Evolutionary conservation across 2,888 invertebrate species (phyloP).

Genomic region (Troides helena): DNA sequence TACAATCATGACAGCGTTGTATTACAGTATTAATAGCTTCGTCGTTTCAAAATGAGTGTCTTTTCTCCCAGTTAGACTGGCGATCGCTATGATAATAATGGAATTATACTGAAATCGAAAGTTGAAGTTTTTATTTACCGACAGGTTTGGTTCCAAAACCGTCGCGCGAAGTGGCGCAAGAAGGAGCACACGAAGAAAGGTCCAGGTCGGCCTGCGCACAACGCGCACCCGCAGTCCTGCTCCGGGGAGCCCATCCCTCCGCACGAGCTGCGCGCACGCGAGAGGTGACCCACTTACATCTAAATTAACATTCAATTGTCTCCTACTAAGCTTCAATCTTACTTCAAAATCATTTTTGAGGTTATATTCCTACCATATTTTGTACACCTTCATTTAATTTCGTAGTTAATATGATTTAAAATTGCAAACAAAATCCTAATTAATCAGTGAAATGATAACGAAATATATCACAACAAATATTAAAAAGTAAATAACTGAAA

Average conservation of each 20-base stretch:
- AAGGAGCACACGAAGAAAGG: slow-evolving; percentile 99
- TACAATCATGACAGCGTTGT: too few species aligned
- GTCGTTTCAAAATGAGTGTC: too few species aligned
- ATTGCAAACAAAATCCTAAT: too few species aligned
- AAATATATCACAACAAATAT: too few species aligned
- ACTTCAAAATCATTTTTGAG: too few species aligned
- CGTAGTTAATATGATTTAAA: too few species aligned
- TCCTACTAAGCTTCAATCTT: too few species aligned
- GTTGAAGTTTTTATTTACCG: slow-evolving; percentile 19
- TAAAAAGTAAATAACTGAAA: too few species aligned
- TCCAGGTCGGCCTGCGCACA: slow-evolving; percentile 98
- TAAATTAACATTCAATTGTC: not conserved
- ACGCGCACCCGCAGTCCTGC: slow-evolving; percentile 98
- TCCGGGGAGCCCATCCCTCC: slow-evolving; percentile 98
- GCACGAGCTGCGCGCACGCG: slow-evolving; percentile 91
- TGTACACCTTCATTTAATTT: too few species aligned
- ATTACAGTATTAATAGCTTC: too few species aligned
- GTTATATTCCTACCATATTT: too few species aligned
- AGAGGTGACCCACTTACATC: slow-evolving; percentile 80
- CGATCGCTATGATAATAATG: not conserved
- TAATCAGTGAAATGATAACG: too few species aligned
- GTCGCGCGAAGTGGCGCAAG: slow-evolving; percentile 99
- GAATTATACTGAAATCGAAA: not conserved
- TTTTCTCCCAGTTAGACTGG: not conserved
- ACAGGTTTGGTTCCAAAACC: slow-evolving; percentile 99